A percentile compares a stretch with the other conserved stretches of the same genome.
phyloP scores from a whole-genome alignment of 2,888 invertebrate species.

The Andrena flavipes region DNA sequence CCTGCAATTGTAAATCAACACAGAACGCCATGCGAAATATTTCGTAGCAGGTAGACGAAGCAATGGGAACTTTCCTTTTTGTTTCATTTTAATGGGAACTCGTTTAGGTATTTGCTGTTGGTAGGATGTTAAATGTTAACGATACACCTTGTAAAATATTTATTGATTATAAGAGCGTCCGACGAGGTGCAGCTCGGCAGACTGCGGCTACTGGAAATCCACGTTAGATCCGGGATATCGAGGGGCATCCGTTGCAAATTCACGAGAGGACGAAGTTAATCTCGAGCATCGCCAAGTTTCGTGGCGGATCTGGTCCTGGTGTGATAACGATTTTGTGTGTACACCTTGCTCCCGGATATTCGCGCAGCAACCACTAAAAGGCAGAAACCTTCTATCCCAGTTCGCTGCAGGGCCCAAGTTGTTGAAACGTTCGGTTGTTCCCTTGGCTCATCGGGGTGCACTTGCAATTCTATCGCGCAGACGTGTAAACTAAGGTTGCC shows the following conservation, averaged over 20 bases:
- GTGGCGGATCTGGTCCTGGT: constrained; percentile 17
- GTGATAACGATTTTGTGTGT: constrained; percentile 56
- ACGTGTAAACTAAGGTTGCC: constrained; percentile 14
- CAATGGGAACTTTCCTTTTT: constrained; percentile 28
- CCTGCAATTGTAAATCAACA: no score
- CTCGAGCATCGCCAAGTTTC: constrained; percentile 40
- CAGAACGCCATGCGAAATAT: constrained; percentile 28
- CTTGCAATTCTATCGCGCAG: constrained; percentile 24
- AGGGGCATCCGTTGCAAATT: constrained; percentile 56
- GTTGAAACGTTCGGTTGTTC: constrained; percentile 26
- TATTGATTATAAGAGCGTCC: constrained; percentile 61
- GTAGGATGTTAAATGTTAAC: constrained; percentile 46
- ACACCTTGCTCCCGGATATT: constrained; percentile 27
- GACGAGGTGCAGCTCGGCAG: constrained; percentile 4
- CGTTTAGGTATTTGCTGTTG: not conserved
- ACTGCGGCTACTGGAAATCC: constrained; percentile 38
- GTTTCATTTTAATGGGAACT: constrained; percentile 45
- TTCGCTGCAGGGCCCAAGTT: constrained; percentile 6
- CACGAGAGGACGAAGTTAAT: constrained; percentile 45
- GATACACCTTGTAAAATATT: constrained; percentile 67
- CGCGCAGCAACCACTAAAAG: constrained; percentile 26
- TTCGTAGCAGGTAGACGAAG: constrained; percentile 23
- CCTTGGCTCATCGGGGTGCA: constrained; percentile 7
- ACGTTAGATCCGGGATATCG: constrained; percentile 54
- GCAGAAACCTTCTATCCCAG: not conserved